phyloP scores from a whole-genome alignment of 2,113 vertebrate species.

The cattle (Bos taurus) region ARS-UCD2.0 NC_037345.1:11105501-11106000 shows the following conservation, averaged over 20 bases:
- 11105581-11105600: neutral
- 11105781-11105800: neutral
- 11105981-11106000: neutral
- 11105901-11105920: neutral
- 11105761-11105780: neutral
- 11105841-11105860: neutral
- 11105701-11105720: neutral
- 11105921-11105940: neutral
- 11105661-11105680: neutral
- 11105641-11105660: neutral
- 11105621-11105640: neutral
- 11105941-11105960: neutral
- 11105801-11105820: neutral
- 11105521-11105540: neutral
- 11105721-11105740: neutral
- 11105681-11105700: neutral
- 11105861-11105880: neutral
- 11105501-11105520: neutral
- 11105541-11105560: neutral
- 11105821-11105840: neutral
- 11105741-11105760: neutral
- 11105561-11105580: neutral
- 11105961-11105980: neutral
- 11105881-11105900: neutral
- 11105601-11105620: neutral